Conservation (phyloP, 1,140 invertebrate genomes). For the Drosophila baimaii region DNA sequence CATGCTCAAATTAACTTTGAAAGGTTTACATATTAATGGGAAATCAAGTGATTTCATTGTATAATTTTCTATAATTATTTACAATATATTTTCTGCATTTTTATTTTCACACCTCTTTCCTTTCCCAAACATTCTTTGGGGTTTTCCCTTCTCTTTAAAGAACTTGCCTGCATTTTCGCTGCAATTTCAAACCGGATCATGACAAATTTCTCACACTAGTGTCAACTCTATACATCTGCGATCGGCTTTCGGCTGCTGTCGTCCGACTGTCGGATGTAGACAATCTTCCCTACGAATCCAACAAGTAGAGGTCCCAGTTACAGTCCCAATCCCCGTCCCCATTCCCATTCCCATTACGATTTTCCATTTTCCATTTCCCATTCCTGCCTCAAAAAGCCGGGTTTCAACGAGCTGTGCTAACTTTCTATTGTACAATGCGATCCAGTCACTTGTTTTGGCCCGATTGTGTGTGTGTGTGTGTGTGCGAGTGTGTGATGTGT, state of each 20-base stretch:
- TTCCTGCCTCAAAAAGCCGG: slow-evolving; percentile 35
- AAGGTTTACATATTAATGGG: background rate
- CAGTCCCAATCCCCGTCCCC: slow-evolving; percentile 14
- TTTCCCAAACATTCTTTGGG: background rate
- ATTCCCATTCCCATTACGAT: slow-evolving; percentile 20
- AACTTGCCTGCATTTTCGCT: background rate
- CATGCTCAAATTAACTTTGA: background rate
- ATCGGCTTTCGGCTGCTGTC: slow-evolving; percentile 38
- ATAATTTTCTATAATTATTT: background rate
- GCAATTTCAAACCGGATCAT: slow-evolving; percentile 10
- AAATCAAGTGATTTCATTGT: background rate
- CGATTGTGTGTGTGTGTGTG: slow-evolving; percentile 1
- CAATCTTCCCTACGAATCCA: slow-evolving; percentile 46
- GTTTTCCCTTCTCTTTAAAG: background rate
- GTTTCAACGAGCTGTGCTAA: slow-evolving; percentile 53
- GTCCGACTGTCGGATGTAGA: slow-evolving; percentile 34
- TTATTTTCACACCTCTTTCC: background rate
- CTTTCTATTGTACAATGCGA: slow-evolving; percentile 64
- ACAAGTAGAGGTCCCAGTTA: slow-evolving; percentile 29
- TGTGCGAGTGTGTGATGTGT: slow-evolving; percentile 57
- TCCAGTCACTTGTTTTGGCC: slow-evolving; percentile 62
- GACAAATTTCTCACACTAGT: slow-evolving; percentile 52
- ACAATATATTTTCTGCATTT: background rate
- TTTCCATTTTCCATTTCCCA: slow-evolving; percentile 50
- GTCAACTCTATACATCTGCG: slow-evolving; percentile 23